These are phyloP conservation scores for Telmatherina bonti DNA, from an alignment of 2,797 vertebrate species.

Conservation along the genomic window DNA sequence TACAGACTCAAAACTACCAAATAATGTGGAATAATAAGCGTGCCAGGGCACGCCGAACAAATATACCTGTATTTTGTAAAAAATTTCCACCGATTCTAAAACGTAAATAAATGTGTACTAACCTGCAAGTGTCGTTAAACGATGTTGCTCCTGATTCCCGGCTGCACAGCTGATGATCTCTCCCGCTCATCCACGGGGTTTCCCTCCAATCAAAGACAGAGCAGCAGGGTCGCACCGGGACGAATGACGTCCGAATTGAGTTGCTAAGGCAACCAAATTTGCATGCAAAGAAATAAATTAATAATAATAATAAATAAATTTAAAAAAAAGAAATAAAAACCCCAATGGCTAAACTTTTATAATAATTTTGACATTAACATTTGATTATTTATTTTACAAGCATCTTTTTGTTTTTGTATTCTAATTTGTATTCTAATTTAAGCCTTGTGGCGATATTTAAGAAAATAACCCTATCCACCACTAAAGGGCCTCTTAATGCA, in stretches of 20 bases:
- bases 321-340: too few species aligned
- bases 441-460: background rate
- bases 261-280: conserved; percentile 86
- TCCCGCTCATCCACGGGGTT: conserved; percentile 92
- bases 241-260: conserved; percentile 88
- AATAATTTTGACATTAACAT: background rate
- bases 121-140: conserved; percentile 75
- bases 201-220: conserved; percentile 92
- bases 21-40: background rate
- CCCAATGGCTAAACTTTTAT: background rate
- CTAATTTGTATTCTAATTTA: background rate
- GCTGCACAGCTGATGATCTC: conserved; percentile 86
- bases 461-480: too few species aligned
- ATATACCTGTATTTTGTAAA: accelerated
- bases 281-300: background rate
- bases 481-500: too few species aligned
- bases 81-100: accelerated
- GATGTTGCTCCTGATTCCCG: conserved; percentile 67
- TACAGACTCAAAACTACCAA: conserved; percentile 6
- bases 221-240: conserved; percentile 89
- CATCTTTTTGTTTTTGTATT: background rate
- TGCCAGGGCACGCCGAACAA: background rate
- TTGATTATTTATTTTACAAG: background rate
- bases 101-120: conserved; percentile 30
- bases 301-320: too few species aligned